Base-by-base conservation (phyloP, 2,797 vertebrate genomes). In the Melanotaenia pygmaea region DNA sequence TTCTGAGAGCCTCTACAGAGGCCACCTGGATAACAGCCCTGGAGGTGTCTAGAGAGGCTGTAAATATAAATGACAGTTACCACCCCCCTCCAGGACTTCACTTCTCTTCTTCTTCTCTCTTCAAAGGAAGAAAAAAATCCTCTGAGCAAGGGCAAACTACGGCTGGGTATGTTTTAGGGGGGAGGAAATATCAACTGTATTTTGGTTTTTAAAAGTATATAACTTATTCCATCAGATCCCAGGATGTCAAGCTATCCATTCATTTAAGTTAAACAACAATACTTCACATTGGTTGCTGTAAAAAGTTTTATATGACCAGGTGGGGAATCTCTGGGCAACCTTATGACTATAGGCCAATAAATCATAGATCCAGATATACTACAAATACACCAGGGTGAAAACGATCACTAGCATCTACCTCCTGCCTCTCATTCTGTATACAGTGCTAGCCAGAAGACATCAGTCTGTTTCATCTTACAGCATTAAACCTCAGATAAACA, bases 11-110 rank as follows among this genome's bases (percentile, higher is more conserved):
- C 90, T 90, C 89, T 85, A 81, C 87, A 83, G 86, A 90, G 93
- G 92, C 94, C 93, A 93, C 93, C 94, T 94, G 94, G 93, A 92
- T 90, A 90, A 88, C 77, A 91, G 87, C 89, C 91, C 92, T 83
- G 16, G 64, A 93, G 93, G 92, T 91, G 91, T 93, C 82, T 92
- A 86, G 79, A 77, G 89, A 88, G 92, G 93, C 90, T 92, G 93
- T 94, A 94, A 94, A 94, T 94, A 93, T 92, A 92, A 92, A 89
- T 93, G 91, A 93, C 92, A 93, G 91, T 88, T 91, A 87, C 86
- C 88, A 88, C 79, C 90, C 89, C 82, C 87, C 87, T 86, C 84
- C 88, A 81, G 90, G 91, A 86, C 80, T 88, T 91, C 89, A 74
- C 89, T 89, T 86, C 76, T 86, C 82, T 79, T 88, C 85, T 87